Evolutionary conservation across 2,113 vertebrate genomes (phyloP).

Genomic region (Malurus cyaneus): DNA sequence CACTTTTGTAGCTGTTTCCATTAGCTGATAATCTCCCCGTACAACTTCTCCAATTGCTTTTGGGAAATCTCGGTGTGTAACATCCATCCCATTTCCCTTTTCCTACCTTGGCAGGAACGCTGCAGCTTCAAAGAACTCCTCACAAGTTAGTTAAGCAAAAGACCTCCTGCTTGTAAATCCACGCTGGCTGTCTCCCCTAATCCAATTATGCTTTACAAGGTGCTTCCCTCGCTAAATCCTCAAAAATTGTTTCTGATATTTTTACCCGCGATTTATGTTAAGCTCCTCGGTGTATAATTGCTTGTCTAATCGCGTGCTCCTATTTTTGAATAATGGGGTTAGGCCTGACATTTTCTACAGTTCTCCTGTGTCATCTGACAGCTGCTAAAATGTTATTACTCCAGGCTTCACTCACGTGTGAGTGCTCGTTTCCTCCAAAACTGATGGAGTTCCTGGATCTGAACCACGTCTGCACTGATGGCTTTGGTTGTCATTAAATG

Average conservation of each 20-base stretch:
- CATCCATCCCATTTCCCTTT: slow-evolving; percentile 38
- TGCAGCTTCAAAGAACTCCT: slow-evolving; percentile 66
- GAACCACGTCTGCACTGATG: neutral
- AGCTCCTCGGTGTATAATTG: slow-evolving; percentile 68
- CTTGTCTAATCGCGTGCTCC: slow-evolving; percentile 58
- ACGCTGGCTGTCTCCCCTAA: slow-evolving; percentile 65
- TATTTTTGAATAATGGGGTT: slow-evolving; percentile 51
- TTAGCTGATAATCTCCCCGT: slow-evolving; percentile 55
- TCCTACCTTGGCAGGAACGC: slow-evolving; percentile 41
- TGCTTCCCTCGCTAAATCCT: slow-evolving; percentile 67
- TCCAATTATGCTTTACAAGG: slow-evolving; percentile 74
- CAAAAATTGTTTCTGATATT: slow-evolving; percentile 70
- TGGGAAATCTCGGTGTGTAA: slow-evolving; percentile 52
- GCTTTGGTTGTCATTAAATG: neutral
- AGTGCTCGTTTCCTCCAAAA: neutral
- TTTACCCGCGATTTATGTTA: slow-evolving; percentile 69
- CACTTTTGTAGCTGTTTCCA: slow-evolving; percentile 28
- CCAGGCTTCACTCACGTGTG: neutral
- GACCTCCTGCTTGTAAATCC: slow-evolving; percentile 65
- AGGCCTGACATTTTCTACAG: slow-evolving; percentile 42
- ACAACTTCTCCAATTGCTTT: slow-evolving; percentile 58
- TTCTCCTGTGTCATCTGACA: slow-evolving; percentile 44
- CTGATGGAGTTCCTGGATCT: neutral
- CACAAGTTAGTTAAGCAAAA: slow-evolving; percentile 65
- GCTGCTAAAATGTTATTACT: slow-evolving; percentile 16